Evolutionary conservation across 2,113 vertebrate genomes (phyloP).

Genomic region (Eulacestoma nigropectus): DNA sequence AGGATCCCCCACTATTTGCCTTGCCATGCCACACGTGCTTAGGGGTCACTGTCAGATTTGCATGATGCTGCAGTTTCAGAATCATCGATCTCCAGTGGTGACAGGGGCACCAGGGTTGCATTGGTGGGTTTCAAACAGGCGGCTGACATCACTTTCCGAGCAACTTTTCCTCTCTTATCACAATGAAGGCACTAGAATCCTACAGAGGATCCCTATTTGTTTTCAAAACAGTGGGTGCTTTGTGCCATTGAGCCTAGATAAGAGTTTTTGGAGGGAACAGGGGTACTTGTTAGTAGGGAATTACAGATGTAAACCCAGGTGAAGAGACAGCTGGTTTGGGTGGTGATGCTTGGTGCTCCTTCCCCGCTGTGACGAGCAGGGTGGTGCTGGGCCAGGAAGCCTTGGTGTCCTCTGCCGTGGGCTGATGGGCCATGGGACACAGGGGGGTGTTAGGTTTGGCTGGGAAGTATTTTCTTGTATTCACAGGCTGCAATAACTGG

Average conservation of each 20-base stretch:
- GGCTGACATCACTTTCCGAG: background rate
- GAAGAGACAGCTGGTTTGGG: background rate
- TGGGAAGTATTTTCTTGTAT: background rate
- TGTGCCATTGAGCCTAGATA: background rate
- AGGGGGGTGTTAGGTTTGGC: background rate
- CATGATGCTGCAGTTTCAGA: background rate
- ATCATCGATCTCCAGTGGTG: background rate
- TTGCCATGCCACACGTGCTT: background rate
- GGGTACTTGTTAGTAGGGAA: background rate
- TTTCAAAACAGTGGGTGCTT: background rate
- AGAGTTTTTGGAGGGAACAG: background rate
- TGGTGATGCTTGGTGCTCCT: background rate
- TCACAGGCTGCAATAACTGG: background rate
- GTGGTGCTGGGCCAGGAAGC: background rate
- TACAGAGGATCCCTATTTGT: background rate
- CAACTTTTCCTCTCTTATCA: background rate
- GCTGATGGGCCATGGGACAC: background rate
- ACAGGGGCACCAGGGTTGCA: background rate
- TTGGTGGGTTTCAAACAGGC: background rate
- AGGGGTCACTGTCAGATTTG: background rate
- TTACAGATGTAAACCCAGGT: background rate
- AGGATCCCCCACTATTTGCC: background rate
- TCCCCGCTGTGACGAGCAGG: background rate
- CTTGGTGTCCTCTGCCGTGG: background rate
- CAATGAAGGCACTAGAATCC: background rate